Evolutionary conservation across 2,113 vertebrate species (phyloP).

Genomic region (Gallinago undulata): DNA sequence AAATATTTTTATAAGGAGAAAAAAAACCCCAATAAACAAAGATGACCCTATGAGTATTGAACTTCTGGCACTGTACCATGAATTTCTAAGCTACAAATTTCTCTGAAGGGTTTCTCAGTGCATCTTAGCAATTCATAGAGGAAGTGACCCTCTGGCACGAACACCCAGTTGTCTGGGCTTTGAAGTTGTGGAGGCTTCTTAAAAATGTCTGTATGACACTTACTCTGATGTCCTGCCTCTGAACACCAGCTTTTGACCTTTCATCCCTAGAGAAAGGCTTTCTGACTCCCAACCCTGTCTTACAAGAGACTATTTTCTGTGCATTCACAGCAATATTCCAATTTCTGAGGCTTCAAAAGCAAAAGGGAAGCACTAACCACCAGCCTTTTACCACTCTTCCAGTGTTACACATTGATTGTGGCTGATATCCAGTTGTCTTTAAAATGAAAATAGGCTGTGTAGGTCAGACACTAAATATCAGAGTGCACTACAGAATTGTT

Average conservation of each 20-base stretch:
- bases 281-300: background rate
- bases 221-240: background rate
- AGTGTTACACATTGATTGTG: rapidly evolving
- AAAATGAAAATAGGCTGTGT: background rate
- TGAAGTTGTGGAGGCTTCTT: constrained; percentile 58
- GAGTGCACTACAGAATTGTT: background rate
- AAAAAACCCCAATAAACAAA: background rate
- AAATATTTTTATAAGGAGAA: constrained; percentile 5
- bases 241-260: constrained; percentile 45
- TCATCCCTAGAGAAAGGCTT: background rate
- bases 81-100: constrained; percentile 1
- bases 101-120: constrained; percentile 27
- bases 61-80: background rate
- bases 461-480: background rate
- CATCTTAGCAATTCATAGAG: constrained; percentile 50
- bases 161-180: constrained; percentile 51
- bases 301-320: background rate
- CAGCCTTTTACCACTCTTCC: background rate
- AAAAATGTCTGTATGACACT: background rate
- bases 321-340: background rate
- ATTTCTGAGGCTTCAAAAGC: background rate
- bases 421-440: background rate
- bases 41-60: background rate
- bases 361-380: background rate
- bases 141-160: constrained; percentile 61